phyloP scores from a whole-genome alignment of 2,113 vertebrate genomes.

The Egretta garzetta region DNA sequence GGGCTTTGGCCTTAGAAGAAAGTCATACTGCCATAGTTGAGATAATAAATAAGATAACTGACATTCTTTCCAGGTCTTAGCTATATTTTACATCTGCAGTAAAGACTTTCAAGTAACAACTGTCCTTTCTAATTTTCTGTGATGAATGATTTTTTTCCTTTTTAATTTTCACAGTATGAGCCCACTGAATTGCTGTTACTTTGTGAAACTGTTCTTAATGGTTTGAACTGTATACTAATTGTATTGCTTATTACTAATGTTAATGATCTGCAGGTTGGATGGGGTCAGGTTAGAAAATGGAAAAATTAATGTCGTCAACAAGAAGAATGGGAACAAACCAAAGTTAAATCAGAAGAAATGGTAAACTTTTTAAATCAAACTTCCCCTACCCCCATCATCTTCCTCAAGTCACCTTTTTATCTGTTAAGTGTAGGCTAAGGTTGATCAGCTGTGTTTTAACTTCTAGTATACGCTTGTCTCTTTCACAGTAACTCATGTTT shows the following conservation, averaged over 20 bases:
- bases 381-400: background rate
- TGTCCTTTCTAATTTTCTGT: background rate
- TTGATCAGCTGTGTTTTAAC: background rate
- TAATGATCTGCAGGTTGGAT: slow-evolving; percentile 83
- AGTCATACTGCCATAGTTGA: too few relatives aligned
- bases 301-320: slow-evolving; percentile 83
- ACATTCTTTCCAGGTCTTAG: too few relatives aligned
- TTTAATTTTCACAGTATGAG: background rate
- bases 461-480: background rate
- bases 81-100: background rate
- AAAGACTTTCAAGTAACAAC: background rate
- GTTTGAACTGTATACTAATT: background rate
- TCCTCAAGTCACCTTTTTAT: background rate
- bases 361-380: slow-evolving; percentile 62
- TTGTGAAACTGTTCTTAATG: background rate
- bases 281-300: slow-evolving; percentile 90
- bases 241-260: background rate
- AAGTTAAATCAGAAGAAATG: slow-evolving; percentile 88
- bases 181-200: background rate
- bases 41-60: background rate
- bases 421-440: background rate
- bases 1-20: background rate
- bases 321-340: slow-evolving; percentile 84
- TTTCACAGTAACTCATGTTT: background rate
- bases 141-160: background rate